Conservation (phyloP, 2,113 vertebrate genomes). For the Cranoglanis bouderius region DNA sequence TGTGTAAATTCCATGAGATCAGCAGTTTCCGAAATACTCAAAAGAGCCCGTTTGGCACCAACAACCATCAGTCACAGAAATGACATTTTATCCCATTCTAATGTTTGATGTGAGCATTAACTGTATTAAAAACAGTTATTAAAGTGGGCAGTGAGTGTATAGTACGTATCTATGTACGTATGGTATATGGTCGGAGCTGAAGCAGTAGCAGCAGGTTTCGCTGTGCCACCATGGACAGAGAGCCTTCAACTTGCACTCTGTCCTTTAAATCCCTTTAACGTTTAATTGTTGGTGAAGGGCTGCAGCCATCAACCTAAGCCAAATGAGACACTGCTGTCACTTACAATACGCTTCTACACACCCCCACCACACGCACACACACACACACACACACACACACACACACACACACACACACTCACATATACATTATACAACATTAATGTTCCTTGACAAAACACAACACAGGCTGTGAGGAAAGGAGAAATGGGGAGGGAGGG, state of each 20-base stretch:
- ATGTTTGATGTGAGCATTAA: background rate
- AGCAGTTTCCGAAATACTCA: background rate
- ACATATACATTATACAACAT: constrained; percentile 70
- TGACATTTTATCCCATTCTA: background rate
- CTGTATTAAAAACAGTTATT: too few species aligned
- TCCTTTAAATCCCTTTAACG: accelerated
- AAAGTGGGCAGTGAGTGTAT: background rate
- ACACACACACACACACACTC: constrained; percentile 59
- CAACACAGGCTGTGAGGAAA: constrained; percentile 27
- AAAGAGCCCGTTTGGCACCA: background rate
- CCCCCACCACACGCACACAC: background rate
- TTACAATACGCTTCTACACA: constrained; percentile 50
- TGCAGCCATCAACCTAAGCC: constrained; percentile 62
- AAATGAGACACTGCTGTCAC: constrained; percentile 65
- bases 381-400: constrained; percentile 7
- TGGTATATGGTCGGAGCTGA: background rate
- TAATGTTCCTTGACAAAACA: constrained; percentile 81
- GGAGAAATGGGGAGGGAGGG: constrained; percentile 14
- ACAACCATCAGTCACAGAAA: background rate
- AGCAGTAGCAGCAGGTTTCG: background rate
- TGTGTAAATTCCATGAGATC: background rate
- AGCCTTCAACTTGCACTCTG: constrained; percentile 16
- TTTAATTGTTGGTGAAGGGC: constrained; percentile 9
- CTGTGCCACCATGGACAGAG: background rate
- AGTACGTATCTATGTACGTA: background rate